Base-by-base conservation (phyloP, 2,797 vertebrate genomes). In the Channa striata region DNA sequence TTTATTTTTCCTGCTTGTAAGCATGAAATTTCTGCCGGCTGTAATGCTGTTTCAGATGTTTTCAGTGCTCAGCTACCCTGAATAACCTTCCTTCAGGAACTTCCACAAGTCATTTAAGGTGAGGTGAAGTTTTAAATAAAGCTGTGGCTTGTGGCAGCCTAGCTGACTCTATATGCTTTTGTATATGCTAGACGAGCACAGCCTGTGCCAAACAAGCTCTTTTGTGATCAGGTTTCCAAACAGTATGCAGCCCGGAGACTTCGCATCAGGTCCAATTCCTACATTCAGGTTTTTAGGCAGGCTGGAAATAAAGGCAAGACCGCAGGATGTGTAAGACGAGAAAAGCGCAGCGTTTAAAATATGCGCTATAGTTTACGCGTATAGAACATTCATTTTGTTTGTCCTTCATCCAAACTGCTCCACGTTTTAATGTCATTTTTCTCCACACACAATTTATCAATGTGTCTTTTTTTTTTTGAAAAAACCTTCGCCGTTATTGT, bases 91-190 rank as follows among this genome's bases (percentile, higher is more conserved):
- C 70, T 59, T 21, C 63, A 66, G 67, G 64, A 73, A 73, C 37
- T 72, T 84, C 63, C 57, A 52, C 68, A 57, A 87, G 78, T 86
- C 80, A 61, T 83, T 75, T 66, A 77, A 88, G 87, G 87, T 79
- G 72, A 73, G 60, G 42, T 61, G 34, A 57, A 52, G 68, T 84
- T 88, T 90, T 84, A 89, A 90, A 91, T 78, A 83, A 81, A 83
- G 61, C 80, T 83, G 87, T 50, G 84, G 84, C 72, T 82, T 86
- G 84, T 79, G 84, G 87, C 59, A 54, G 34, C 69, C n/a, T 12
- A 56, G 64, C 71, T 70, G 71, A 62, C 59, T 81, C 74, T 78
- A 80, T 87, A 89, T 57, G 82, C 61, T 73, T n/a, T 64, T 78
- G 77, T 82, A 78, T 79, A 77, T 17, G 65, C 61, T 44, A 49